Evolutionary conservation across 2,797 vertebrate genomes (phyloP).

Genomic region (Thunnus albacares): DNA sequence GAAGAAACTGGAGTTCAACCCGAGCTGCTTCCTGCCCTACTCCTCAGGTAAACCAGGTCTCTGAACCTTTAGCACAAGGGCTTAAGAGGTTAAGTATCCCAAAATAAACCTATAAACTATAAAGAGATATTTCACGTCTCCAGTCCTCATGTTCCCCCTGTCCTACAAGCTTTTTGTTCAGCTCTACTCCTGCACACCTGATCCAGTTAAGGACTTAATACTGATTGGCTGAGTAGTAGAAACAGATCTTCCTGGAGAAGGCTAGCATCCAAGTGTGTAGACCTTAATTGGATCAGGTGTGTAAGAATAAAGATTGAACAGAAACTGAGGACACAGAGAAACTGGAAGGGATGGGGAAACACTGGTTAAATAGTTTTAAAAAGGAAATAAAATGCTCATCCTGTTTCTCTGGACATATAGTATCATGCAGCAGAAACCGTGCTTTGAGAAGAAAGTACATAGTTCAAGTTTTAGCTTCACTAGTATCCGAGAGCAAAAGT

Average conservation of each 20-base stretch:
- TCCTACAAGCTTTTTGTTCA: neutral
- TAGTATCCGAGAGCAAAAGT: neutral
- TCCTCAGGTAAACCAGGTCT: constrained; percentile 87
- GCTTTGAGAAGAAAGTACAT: neutral
- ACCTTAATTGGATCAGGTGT: neutral
- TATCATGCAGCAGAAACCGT: neutral
- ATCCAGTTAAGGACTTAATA: constrained; percentile 10
- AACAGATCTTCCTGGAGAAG: neutral
- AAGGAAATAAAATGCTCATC: neutral
- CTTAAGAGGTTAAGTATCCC: neutral
- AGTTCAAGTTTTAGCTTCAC: neutral
- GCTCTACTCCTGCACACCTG: neutral
- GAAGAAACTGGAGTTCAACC: constrained; percentile 97
- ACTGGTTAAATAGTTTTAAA: neutral
- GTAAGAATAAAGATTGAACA: neutral
- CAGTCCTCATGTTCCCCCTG: neutral
- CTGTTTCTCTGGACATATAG: neutral
- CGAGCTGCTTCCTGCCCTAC: constrained; percentile 97
- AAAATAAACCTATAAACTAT: neutral
- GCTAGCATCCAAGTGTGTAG: too few relatives aligned
- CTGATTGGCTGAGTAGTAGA: neutral
- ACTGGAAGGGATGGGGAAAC: neutral
- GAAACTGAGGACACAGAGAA: neutral
- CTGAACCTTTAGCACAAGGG: accelerated
- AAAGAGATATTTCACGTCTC: neutral